Evolutionary conservation across 2,797 vertebrate species (phyloP).

Genomic region (Aldrovandia affinis): DNA sequence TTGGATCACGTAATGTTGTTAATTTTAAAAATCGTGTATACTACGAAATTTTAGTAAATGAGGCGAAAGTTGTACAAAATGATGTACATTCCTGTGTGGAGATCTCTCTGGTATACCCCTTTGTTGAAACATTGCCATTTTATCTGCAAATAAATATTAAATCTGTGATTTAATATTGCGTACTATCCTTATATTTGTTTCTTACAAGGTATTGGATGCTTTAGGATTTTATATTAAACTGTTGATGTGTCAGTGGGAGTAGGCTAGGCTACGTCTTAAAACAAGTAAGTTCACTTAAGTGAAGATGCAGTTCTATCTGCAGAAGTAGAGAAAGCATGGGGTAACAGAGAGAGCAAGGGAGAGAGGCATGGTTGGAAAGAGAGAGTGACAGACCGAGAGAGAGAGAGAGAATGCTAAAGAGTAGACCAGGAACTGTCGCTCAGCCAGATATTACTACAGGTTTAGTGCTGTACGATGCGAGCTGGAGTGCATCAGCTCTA

Average conservation of each 20-base stretch:
- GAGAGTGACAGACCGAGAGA: not conserved
- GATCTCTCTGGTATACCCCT: not conserved
- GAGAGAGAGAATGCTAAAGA: not conserved
- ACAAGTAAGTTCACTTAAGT: not conserved
- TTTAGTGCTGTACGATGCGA: constrained; percentile 44
- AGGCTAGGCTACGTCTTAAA: not conserved
- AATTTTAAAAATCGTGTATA: no score
- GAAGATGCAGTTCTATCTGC: not conserved
- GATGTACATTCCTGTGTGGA: not conserved
- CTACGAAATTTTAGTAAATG: no score
- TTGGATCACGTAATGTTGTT: no score
- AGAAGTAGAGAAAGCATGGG: not conserved
- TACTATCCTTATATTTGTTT: not conserved
- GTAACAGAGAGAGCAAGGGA: not conserved
- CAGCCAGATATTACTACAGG: constrained; percentile 23
- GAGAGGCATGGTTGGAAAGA: not conserved
- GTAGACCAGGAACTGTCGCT: no score
- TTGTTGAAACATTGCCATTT: not conserved
- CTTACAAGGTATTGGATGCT: not conserved
- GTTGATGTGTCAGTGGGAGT: not conserved
- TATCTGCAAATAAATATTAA: not conserved
- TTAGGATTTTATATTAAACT: not conserved
- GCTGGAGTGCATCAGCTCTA: constrained; percentile 60
- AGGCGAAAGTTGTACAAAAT: no score
- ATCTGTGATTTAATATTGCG: not conserved